Evolutionary conservation across 92 coral and sea anemone genomes (phyloP), one percentile per base, ranked within the genome.

Genomic region (Meandrina meandrites): DNA sequence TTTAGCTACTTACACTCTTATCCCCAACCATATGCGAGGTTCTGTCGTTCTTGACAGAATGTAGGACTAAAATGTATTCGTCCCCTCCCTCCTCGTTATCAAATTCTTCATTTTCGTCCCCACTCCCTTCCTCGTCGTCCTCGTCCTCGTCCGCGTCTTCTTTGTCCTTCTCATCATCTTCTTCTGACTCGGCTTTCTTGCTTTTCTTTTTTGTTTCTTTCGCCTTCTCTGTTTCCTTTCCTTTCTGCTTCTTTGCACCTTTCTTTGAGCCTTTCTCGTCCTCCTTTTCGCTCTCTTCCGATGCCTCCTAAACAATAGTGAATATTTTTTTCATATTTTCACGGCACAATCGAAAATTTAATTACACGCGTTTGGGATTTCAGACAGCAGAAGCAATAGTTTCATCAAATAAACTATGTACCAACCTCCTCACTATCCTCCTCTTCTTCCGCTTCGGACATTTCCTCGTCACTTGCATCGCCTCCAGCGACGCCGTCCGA

Each of bases 1-100:
- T 48, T 60, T 22, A 60, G 31, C 2, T 60, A 24, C 92, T 81
- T 89, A 93, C 98, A 62, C 86, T 88, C 45, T 86, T 90, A 1
- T 85, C 86, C 31, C 93, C 93, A 81, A 93, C 84, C 98, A 95
- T 95, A 69, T 95, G 98, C 1, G 67, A 50, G 1, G 93, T 50
- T 58, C 87, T 89, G 67, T 89, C 84, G 87, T 97, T 97, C 58
- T 94, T 86, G 62, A 93, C 91, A 36, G 94, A 93, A 84, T 97
- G 98, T 72, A 92, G 90, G 56, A 97, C 89, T 72, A 92, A 79
- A 6, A 97, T 79, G 89, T 95, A 95, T 40, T 91, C 91, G 31
- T 91, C 91, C 17, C 89, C 88, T 62, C 87, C 77, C 22, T 82
- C 90, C 31, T 88, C 91, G 62, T 90, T 85, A 40, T 82, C 89